Evolutionary conservation across 2,797 vertebrate species (phyloP).

Genomic region (Diplodus sargus): DNA sequence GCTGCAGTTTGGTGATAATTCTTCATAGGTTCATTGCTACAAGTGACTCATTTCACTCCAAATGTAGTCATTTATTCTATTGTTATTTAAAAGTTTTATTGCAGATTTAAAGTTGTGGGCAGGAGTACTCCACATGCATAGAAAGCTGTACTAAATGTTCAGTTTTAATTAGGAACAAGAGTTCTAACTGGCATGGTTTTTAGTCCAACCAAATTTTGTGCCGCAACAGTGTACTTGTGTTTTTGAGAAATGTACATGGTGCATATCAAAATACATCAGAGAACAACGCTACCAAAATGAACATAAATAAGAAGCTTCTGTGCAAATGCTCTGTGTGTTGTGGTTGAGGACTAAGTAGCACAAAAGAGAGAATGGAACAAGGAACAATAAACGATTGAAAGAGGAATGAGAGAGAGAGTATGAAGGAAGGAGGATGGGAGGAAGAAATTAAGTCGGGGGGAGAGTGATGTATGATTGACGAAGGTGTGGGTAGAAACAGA

Average conservation of each 20-base stretch:
- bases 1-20: no score
- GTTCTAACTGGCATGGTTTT: not conserved
- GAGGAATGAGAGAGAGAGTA: not conserved
- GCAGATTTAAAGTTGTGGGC: no score
- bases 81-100: no score
- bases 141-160: no score
- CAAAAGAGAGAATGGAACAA: not conserved
- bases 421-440: not conserved
- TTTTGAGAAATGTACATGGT: not conserved
- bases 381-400: not conserved
- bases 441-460: not conserved
- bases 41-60: no score
- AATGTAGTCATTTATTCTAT: no score
- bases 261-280: not conserved
- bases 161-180: no score
- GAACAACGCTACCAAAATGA: no score
- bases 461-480: not conserved
- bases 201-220: not conserved
- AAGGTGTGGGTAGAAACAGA: not conserved
- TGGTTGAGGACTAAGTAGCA: not conserved
- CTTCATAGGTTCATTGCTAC: no score
- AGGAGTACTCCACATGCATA: no score
- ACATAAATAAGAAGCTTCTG: not conserved
- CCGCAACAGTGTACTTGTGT: not conserved
- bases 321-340: not conserved